Percentiles rank a stretch among this genome's conserved stretches.
phyloP scores from a whole-genome alignment of 2,888 invertebrate genomes.

The Desoria tigrina region DNA sequence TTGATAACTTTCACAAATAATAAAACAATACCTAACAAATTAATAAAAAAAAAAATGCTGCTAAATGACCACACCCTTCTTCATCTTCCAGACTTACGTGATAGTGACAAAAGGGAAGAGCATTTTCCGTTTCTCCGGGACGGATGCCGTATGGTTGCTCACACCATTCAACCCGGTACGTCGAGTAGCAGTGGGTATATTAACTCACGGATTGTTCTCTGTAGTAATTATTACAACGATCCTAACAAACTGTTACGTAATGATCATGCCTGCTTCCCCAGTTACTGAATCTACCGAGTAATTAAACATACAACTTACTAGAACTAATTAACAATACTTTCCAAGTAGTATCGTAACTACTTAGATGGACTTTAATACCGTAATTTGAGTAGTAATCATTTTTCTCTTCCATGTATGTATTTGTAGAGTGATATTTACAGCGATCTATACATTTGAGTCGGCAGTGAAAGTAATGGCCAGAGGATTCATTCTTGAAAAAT shows the following conservation, averaged over 20 bases:
- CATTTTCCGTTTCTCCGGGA: conserved; percentile 97
- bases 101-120: conserved; percentile 97
- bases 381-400: background rate
- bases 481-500: conserved; percentile 98
- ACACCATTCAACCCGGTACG: conserved; percentile 85
- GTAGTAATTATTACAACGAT: conserved; percentile 98
- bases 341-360: background rate
- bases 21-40: background rate
- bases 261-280: conserved; percentile 96
- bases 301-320: conserved; percentile 61
- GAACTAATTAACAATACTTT: too few species aligned
- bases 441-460: conserved; percentile 99
- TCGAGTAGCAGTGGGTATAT: conserved; percentile 94
- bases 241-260: conserved; percentile 97
- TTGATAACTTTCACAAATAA: background rate
- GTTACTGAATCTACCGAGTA: conserved; percentile 96
- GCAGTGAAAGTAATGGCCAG: conserved; percentile 98
- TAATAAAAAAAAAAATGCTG: background rate
- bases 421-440: conserved; percentile 98
- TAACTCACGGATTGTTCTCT: conserved; percentile 97
- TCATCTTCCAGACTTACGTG: conserved; percentile 82
- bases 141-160: conserved; percentile 90
- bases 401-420: too few species aligned
- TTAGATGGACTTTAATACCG: too few species aligned
- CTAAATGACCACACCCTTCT: background rate